Evolutionary conservation across 2,113 vertebrate genomes (phyloP), one percentile per base, ranked within the genome.

Genomic region (Eretmochelys imbricata): DNA sequence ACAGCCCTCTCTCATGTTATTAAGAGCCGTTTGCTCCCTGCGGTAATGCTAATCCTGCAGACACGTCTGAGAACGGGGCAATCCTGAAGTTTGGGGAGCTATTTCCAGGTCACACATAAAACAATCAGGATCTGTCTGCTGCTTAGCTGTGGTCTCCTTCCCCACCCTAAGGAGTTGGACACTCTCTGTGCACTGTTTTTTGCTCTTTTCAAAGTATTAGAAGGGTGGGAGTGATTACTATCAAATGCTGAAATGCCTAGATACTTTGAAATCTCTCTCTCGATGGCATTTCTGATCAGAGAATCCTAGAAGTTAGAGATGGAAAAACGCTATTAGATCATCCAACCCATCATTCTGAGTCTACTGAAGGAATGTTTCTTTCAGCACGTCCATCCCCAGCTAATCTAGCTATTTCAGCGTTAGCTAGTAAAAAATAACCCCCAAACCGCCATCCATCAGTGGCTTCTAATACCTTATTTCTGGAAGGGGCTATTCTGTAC

Each of bases 261-360:
- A 24, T 20, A 38, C 20, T 42, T 38, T 69, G 55, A 69, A 35
- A 69, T 65, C 62, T 42, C 12, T 5, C 72, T 12, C 3, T 42
- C 9, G 3, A 12, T 42, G 11, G 20, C n/a, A 38, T 25, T 76
- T 42, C 72, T 46, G 27, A 25, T 76, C 72, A 25, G 5, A 46
- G 22, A 76, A 25, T 13, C 11, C 38, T 42, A 35, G 31, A 65
- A 65, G 14, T 19, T 16, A 65, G 62, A 46, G n/a, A 25, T 22
- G 38, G 22, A 46, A 46, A 25, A 25, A n/a, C 2, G 20, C 4
- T 24, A 46, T 42, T 75, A 46, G 38, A 25, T 48, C 24, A 48
- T 27, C 42, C 42, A 46, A 12, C 1, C 10, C 38, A 1, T 8
- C 42, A 0, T 0, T 0, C 0, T 0, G 25, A 8, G 4, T 6